phyloP scores from a whole-genome alignment of 2,113 vertebrate genomes.

The Brachypodius melanocephalos region DNA sequence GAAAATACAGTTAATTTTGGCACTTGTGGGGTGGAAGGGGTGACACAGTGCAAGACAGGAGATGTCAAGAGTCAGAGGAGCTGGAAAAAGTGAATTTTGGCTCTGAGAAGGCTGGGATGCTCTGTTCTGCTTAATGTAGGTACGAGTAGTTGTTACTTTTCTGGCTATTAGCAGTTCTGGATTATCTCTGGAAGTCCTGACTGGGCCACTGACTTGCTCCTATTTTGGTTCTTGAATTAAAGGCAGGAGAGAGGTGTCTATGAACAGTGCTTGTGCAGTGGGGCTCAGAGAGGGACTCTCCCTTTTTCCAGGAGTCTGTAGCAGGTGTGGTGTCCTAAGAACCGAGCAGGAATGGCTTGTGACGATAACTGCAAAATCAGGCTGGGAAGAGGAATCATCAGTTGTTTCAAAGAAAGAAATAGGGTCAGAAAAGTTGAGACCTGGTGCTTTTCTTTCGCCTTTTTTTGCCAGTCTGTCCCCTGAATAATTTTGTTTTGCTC shows the following conservation, averaged over 20 bases:
- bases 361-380: not conserved
- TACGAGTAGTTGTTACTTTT: accelerated
- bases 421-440: not conserved
- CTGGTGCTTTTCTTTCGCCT: not conserved
- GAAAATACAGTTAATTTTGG: not conserved
- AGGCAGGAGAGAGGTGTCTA: not conserved
- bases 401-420: not conserved
- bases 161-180: not conserved
- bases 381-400: not conserved
- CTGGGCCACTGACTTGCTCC: not conserved
- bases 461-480: not conserved
- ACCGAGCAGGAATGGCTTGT: not conserved
- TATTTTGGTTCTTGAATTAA: not conserved
- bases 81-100: not conserved
- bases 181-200: not conserved
- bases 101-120: not conserved
- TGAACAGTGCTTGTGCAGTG: accelerated
- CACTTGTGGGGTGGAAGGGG: not conserved
- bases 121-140: not conserved
- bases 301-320: not conserved
- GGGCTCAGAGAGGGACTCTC: not conserved
- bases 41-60: not conserved
- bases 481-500: not conserved
- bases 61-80: not conserved
- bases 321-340: not conserved